Percentiles rank a stretch among this genome's conserved stretches.
These are phyloP conservation scores for Cerastis leucographa DNA, from an alignment of 2,888 invertebrate species.

Conservation along the genomic window DNA sequence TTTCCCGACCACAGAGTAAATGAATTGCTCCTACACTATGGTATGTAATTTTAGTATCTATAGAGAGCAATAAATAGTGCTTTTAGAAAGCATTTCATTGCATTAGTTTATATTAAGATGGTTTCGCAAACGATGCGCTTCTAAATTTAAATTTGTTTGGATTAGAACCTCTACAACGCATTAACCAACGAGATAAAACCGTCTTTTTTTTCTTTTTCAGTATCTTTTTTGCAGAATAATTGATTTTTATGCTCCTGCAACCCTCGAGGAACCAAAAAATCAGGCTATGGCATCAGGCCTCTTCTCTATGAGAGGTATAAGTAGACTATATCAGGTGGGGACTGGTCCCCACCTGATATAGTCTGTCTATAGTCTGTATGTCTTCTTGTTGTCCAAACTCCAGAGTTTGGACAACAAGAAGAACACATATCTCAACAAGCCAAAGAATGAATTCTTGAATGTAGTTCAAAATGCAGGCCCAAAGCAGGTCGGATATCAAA, in stretches of 20 bases:
- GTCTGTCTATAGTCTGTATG: no score
- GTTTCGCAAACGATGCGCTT: not conserved
- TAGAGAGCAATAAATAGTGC: conserved; percentile 16
- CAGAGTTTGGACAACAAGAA: no score
- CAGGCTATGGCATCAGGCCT: not conserved
- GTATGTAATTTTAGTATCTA: conserved; percentile 69
- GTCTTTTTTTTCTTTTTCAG: not conserved
- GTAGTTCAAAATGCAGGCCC: not conserved
- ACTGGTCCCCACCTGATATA: no score
- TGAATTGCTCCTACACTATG: conserved; percentile 73
- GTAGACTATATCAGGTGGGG: not conserved
- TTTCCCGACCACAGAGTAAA: conserved; percentile 79
- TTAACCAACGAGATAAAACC: not conserved
- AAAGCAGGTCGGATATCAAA: not conserved
- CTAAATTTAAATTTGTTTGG: conserved; percentile 1
- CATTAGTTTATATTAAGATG: conserved; percentile 20
- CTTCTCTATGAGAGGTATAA: not conserved
- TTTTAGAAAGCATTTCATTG: conserved; percentile 30
- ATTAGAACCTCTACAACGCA: not conserved
- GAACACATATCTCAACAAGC: no score
- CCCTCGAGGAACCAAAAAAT: no score
- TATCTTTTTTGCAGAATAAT: not conserved
- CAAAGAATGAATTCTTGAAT: no score
- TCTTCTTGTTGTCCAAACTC: no score
- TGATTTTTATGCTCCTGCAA: not conserved